Evolutionary conservation across 2,888 invertebrate genomes (phyloP), one percentile per base, ranked within the genome.

Genomic region (Drosophila borborema): DNA sequence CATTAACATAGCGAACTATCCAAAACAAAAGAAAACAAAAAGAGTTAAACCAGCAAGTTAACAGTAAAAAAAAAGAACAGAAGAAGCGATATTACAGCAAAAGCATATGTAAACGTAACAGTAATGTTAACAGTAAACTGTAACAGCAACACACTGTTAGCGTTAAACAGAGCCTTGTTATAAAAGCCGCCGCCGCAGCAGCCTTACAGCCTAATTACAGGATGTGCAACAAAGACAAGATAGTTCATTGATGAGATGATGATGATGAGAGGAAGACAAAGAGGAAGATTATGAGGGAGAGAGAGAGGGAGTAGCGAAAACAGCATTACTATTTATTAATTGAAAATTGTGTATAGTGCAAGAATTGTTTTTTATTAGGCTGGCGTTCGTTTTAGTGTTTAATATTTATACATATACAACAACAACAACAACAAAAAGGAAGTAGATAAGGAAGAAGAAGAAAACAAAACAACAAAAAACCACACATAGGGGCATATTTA

Each of bases 381-480:
- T 86, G 88, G 81, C 82, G 80, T 82, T 86, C 83, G 89, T 82
- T 78, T 85, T 88, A 90, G 78, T 74, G 74, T 82, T 86, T 86
- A 86, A 82, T 90, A 90, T 88, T 86, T 90, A 90, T 89, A 89
- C 72, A 84, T 89, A 88, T 82, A 88, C 80, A 85, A 75, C 59
- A 60, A 75, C 59, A n/a, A 88, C 80, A 85, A 75, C 59, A 71
- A 55, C 7, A 59, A 53, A 28, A 28, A 60, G 41, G 14, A 46
- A 66, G 53, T 10, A 53, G 51, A 18, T 20, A 36, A 36, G 3
- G 34, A 12, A 66, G 51, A 18, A 14, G 53, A 36, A 6, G 49
- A 12, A 69, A 68, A 40, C 56, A 64, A 67, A 72, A 53, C 51
- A 72, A 67, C 43, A 56, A 58, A 63, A 80, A 68, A 70, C 72